phyloP scores from a whole-genome alignment of 64 coral and sea anemone species.

The Montipora foliosa region DNA sequence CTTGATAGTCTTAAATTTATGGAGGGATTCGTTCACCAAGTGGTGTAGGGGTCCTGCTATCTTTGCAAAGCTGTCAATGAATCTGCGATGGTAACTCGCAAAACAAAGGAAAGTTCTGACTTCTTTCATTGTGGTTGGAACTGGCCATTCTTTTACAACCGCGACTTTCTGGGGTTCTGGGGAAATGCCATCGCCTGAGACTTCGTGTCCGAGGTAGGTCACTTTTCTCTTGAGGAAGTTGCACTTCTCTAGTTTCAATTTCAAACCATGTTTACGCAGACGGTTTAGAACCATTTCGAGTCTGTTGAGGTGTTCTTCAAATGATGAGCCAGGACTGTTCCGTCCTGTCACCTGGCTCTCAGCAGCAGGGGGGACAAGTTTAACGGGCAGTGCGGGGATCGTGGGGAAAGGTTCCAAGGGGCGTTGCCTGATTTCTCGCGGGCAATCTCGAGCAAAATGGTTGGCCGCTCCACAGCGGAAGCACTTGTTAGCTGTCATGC shows the following conservation, averaged over 20 bases:
- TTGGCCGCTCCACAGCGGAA: background rate
- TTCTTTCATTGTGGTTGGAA: background rate
- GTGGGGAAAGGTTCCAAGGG: background rate
- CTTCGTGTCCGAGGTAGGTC: background rate
- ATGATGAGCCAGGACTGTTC: conserved; percentile 23
- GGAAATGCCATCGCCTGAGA: background rate
- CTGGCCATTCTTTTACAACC: background rate
- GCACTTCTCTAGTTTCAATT: background rate
- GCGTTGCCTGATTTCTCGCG: background rate
- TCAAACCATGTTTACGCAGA: background rate
- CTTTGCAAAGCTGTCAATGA: background rate
- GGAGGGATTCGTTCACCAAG: background rate
- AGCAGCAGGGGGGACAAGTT: conserved; percentile 19
- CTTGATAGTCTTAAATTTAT: too few relatives aligned
- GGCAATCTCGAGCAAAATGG: conserved; percentile 30
- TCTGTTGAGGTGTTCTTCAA: too few relatives aligned
- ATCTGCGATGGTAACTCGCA: background rate
- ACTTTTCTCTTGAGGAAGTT: background rate
- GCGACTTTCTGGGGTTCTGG: background rate
- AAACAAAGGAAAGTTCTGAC: background rate
- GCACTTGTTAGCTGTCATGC: background rate
- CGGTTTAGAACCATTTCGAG: too few relatives aligned
- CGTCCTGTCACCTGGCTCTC: conserved; percentile 53
- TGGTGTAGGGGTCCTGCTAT: background rate
- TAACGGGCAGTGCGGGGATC: conserved; percentile 9